These are phyloP conservation scores for Sylvietta virens DNA, from an alignment of 2,113 vertebrate species.

Conservation along the genomic window DNA sequence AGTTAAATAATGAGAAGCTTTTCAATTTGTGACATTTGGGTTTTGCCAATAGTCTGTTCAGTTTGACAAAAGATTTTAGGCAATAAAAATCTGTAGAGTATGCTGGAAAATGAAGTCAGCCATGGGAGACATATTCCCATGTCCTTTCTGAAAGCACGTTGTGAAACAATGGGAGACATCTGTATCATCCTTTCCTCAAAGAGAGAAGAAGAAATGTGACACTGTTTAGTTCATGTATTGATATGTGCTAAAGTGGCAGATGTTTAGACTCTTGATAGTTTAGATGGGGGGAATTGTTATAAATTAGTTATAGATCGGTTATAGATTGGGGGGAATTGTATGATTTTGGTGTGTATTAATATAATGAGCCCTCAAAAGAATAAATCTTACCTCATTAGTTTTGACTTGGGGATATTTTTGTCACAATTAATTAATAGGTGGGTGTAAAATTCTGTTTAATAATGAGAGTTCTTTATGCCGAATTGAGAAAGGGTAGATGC, in stretches of 20 bases:
- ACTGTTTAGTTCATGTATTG: not conserved
- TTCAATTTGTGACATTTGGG: not conserved
- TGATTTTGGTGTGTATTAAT: not conserved
- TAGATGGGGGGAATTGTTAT: rapidly evolving
- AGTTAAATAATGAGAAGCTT: not conserved
- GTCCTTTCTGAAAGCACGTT: not conserved
- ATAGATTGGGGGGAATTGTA: not conserved
- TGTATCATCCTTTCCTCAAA: not conserved
- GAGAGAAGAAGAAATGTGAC: not conserved
- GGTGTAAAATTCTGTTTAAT: not conserved
- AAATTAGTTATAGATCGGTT: no score
- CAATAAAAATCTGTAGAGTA: not conserved
- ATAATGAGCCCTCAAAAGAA: not conserved
- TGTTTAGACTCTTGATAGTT: not conserved
- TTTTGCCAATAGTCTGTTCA: not conserved
- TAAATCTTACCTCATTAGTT: not conserved
- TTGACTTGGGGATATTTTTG: not conserved
- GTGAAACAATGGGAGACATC: not conserved
- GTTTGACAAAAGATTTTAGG: not conserved
- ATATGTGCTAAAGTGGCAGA: not conserved
- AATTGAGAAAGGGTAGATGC: not conserved
- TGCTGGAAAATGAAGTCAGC: not conserved
- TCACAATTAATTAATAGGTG: not conserved
- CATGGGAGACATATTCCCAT: not conserved
- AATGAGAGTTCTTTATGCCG: not conserved